Evolutionary conservation across 1,140 invertebrate species (phyloP), one percentile per base, ranked within the genome.

Genomic region (Gerris buenoi): DNA sequence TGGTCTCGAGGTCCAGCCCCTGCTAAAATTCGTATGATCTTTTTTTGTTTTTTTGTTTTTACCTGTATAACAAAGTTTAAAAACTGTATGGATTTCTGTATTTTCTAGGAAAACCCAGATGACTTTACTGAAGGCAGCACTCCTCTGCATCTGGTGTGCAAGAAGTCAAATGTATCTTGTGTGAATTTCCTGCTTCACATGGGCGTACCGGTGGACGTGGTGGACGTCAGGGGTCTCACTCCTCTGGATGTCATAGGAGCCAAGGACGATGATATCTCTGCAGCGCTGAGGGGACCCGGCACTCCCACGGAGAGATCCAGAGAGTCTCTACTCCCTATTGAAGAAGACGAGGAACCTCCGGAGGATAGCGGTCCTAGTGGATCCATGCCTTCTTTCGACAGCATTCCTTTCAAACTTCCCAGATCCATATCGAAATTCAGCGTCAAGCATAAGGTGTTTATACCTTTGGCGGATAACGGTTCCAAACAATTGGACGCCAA

Each of bases 221-320:
- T 70, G 13, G 81, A 82, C 65, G 69, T 75, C 25, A 64, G 73
- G 26, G 79, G 79, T 2, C 67, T 79, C 13, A 79, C 78, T 2
- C 75, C 81, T 0, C 73, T 83, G 2, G 80, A 81, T 68, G 78
- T 81, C 0, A 77, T 76, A 15, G 80, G 79, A 25, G 3, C 15
- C 27, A n/a, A 26, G 23, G 26, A 26, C 10, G 18, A 25, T 18
- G 22, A 56, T 25, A 56, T 28, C 22, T 23, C 56, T 14, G 28
- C 1, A 22, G 10, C 59, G 2, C 23, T 2, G 25, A n/a, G n/a
- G n/a, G n/a, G n/a, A n/a, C n/a, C n/a, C n/a, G 25, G 18, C 1
- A n/a, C 61, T n/a, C 15, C 27, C 1, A 18, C 61, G 2, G 10
- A 10, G 3, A 61, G 10, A n/a, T 28, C 62, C 15, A 18, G 2